Conservation (phyloP, 2,113 vertebrate genomes). For the Prochilodus magdalenae region DNA sequence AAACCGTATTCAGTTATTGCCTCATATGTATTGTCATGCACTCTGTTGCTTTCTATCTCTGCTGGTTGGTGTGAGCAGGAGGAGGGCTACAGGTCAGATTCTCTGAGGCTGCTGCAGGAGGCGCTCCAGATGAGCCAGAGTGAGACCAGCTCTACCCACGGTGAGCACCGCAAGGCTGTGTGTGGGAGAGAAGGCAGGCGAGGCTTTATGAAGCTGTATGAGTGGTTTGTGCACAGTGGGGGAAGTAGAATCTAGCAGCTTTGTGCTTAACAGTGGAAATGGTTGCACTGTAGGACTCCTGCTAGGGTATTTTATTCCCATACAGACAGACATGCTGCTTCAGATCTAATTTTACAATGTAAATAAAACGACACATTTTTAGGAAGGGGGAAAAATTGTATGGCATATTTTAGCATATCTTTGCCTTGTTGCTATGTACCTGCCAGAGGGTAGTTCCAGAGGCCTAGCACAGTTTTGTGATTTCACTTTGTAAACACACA, state of each 20-base stretch:
- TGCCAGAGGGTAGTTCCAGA: too few species aligned
- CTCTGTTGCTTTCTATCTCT: slow-evolving; percentile 39
- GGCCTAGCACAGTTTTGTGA: too few species aligned
- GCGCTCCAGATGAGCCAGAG: slow-evolving; percentile 75
- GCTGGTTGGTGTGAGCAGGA: slow-evolving; percentile 68
- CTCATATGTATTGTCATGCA: background rate
- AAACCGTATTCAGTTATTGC: background rate
- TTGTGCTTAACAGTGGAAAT: background rate
- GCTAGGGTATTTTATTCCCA: background rate
- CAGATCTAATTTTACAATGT: background rate
- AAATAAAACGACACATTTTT: background rate
- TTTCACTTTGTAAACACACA: background rate
- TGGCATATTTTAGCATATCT: too few species aligned
- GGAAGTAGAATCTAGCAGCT: background rate
- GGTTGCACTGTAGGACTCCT: background rate
- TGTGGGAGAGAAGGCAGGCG: slow-evolving; percentile 5
- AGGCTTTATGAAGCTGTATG: background rate
- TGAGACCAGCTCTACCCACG: slow-evolving; percentile 59
- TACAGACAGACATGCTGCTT: too few species aligned
- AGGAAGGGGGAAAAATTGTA: too few species aligned
- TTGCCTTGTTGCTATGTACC: background rate
- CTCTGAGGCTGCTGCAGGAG: slow-evolving; percentile 77
- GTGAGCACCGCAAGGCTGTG: slow-evolving; percentile 41
- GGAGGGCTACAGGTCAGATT: slow-evolving; percentile 73
- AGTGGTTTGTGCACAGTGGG: background rate